phyloP scores from a whole-genome alignment of 2,888 invertebrate genomes.

The Anoplius nigerrimus region DNA sequence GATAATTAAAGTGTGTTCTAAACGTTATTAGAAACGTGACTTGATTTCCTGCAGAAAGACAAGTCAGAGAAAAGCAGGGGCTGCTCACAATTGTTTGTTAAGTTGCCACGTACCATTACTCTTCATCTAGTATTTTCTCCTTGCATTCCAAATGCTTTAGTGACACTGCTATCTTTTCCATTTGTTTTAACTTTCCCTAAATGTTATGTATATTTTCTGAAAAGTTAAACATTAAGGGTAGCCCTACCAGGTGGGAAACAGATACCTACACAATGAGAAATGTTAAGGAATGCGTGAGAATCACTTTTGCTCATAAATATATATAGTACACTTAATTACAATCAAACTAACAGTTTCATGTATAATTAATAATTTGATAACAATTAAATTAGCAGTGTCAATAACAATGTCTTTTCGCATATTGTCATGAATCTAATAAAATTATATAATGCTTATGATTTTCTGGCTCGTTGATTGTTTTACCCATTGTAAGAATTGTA shows the following conservation, averaged over 20 bases:
- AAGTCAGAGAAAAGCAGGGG: conserved; percentile 42
- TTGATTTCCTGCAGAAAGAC: conserved; percentile 44
- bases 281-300: conserved; percentile 49
- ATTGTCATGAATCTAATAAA: conserved; percentile 1
- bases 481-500: background rate
- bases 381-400: too few relatives aligned
- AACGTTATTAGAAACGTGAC: conserved; percentile 57
- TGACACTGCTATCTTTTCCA: conserved; percentile 27
- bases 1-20: conserved; percentile 63
- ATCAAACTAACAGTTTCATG: conserved; percentile 4
- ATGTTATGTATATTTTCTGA: conserved; percentile 32
- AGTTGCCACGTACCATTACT: conserved; percentile 11
- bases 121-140: conserved; percentile 19
- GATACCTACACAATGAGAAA: conserved; percentile 46
- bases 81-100: conserved; percentile 38
- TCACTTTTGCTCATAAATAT: conserved; percentile 36
- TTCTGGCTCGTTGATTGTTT: background rate
- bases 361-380: background rate
- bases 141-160: conserved; percentile 17
- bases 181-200: background rate
- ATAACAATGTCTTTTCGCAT: background rate
- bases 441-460: background rate
- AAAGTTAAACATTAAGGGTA: conserved; percentile 33
- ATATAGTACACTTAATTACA: background rate
- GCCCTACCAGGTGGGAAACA: conserved; percentile 41